Conservation (phyloP, 2,888 invertebrate species). For the Acronicta aceris region DNA sequence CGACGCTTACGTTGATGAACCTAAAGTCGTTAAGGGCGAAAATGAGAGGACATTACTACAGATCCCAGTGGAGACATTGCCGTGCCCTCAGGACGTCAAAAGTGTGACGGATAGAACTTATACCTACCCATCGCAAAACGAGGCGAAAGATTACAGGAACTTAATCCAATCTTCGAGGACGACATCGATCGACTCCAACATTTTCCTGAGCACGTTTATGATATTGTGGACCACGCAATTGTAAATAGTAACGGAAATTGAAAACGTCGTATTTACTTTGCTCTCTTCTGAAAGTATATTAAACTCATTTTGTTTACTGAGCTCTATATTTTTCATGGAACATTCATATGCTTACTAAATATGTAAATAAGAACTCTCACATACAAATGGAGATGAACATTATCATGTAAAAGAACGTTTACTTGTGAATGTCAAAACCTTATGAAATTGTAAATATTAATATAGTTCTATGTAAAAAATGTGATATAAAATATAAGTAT, state of each 20-base stretch:
- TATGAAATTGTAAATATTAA: constrained; percentile 61
- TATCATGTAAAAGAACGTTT: constrained; percentile 22
- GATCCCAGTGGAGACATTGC: constrained; percentile 88
- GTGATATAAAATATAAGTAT: constrained; percentile 66
- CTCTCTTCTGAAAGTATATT: constrained; percentile 53
- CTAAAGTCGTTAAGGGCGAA: constrained; percentile 75
- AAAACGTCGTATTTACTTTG: constrained; percentile 44
- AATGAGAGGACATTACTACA: constrained; percentile 86
- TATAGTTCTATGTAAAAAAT: constrained; percentile 65
- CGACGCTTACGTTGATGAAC: constrained; percentile 79
- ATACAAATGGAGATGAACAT: constrained; percentile 21
- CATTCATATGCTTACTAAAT: constrained; percentile 38
- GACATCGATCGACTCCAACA: constrained; percentile 52
- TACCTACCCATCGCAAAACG: constrained; percentile 89
- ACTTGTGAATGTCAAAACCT: constrained; percentile 45
- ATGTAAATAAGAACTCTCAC: constrained; percentile 55
- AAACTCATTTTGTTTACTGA: constrained; percentile 52
- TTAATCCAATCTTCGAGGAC: constrained; percentile 75
- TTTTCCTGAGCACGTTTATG: constrained; percentile 62
- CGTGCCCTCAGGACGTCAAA: constrained; percentile 90
- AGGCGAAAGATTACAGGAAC: constrained; percentile 86
- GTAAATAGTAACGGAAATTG: constrained; percentile 52
- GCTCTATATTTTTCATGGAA: constrained; percentile 48
- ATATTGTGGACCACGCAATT: constrained; percentile 62
- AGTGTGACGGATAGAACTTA: constrained; percentile 89